A percentile compares a stretch with the other conserved stretches of the same genome.
Evolutionary conservation across 2,113 vertebrate genomes (phyloP).

Genomic region (Thermophis baileyi): DNA sequence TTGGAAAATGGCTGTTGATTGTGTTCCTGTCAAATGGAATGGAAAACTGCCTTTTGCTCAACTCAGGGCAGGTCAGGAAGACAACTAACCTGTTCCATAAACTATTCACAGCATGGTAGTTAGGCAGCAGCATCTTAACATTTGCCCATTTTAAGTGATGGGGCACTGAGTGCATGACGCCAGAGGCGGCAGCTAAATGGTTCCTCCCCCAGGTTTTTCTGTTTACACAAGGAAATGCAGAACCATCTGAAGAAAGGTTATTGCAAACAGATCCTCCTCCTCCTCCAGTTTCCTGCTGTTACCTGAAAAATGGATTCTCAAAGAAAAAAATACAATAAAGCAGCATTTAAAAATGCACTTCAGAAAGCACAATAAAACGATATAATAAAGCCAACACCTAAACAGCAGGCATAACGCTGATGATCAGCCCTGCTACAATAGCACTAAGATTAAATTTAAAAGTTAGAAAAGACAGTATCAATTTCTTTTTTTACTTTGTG

Average conservation of each 20-base stretch:
- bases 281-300: not conserved
- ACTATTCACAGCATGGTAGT: not conserved
- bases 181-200: not conserved
- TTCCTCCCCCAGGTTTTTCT: not conserved
- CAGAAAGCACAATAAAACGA: not conserved
- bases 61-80: not conserved
- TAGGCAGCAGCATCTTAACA: not conserved
- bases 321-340: not conserved
- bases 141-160: not conserved
- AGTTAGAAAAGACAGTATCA: not conserved
- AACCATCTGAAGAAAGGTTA: not conserved
- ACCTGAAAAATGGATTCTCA: not conserved
- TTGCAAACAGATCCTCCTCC: not conserved
- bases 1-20: conserved; percentile 47
- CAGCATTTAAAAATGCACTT: not conserved
- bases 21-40: conserved; percentile 33
- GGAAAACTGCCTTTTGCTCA: conserved; percentile 20
- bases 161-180: not conserved
- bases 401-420: not conserved
- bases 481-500: not conserved
- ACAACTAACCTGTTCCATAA: not conserved
- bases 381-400: not conserved
- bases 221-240: conserved; percentile 3
- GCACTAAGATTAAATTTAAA: not conserved
- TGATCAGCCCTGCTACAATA: not conserved